A percentile compares a stretch with the other conserved stretches of the same genome.
These are phyloP conservation scores for Saguinus midas DNA, from an alignment of 2,113 vertebrate species.

Conservation along the genomic window DNA sequence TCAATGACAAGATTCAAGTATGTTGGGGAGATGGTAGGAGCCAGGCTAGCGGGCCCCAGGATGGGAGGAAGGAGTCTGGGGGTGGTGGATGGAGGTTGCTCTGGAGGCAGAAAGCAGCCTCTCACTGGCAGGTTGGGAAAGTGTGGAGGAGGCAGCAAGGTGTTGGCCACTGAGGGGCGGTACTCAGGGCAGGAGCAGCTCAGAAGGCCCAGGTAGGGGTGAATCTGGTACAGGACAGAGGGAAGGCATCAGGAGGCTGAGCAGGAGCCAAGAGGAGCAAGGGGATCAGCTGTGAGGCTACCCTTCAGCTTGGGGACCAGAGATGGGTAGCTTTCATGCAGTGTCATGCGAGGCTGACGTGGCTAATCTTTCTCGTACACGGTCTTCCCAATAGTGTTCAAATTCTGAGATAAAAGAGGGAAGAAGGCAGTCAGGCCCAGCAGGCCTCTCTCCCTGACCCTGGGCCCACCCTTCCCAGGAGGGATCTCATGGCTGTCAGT, in stretches of 20 bases:
- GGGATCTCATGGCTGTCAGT: neutral
- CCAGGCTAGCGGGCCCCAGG: fast-evolving
- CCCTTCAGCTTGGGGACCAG: fast-evolving
- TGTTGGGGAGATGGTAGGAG: neutral
- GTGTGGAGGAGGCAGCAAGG: neutral
- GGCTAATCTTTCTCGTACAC: neutral
- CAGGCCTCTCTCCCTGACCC: neutral
- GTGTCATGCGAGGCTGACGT: neutral
- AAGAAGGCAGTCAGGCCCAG: neutral
- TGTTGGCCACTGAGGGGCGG: fast-evolving
- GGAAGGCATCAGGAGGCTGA: neutral
- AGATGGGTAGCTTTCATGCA: fast-evolving
- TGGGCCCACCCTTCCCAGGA: neutral
- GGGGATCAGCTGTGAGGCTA: too few relatives aligned
- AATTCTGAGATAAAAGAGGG: neutral
- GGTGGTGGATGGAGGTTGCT: neutral
- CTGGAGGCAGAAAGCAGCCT: neutral
- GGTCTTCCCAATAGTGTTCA: neutral
- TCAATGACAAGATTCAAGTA: neutral
- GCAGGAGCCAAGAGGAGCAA: neutral
- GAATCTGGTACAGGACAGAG: neutral
- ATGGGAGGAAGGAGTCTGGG: too few relatives aligned
- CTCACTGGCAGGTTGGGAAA: neutral
- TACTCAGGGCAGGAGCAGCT: neutral
- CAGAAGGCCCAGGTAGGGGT: neutral